Evolutionary conservation across 2,888 invertebrate species (phyloP), one percentile per base, ranked within the genome.

Genomic region (Philereme vetulata): DNA sequence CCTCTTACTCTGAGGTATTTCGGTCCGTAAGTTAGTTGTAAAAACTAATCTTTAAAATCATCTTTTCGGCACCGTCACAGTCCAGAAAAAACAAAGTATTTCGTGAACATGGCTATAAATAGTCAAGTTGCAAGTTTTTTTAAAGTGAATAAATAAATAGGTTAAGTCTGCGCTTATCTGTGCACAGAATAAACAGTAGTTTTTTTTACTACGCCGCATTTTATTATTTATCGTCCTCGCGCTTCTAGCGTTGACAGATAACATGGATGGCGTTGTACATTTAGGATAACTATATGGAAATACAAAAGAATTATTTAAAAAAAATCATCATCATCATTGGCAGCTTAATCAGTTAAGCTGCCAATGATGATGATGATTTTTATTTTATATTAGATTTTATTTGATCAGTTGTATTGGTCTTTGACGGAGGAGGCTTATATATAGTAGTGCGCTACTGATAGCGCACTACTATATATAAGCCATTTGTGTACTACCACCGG

Each of bases 141-240:
- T 43, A 36, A 8, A 49, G 11, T 52, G 51, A 59, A 53, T 52
- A 57, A 57, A 5, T 59, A 59, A 53, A 45, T 59, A 53, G 53
- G 59, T 53, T 59, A 59, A 59, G 59, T 53, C 40, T 44, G 5
- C 38, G 38, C 51, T 62, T 62, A 62, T 62, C 62, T 50, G 42
- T 8, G 36, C 50, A 50, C 54, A 55, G 57, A 44, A 34, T 58
- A 55, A 47, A 42, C 38, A 57, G 9, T 34, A 54, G 57, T 89
- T 84, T 84, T 85, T 59, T 33, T 65, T 74, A 85, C 83, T 89
- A 77, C 89, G 88, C 86, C 86, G 84, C 77, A 74, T 73, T 76
- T 72, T 70, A 74, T 72, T 82, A 68, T 69, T 85, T 68, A 86
- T 86, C 84, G 76, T 77, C 67, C 76, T 80, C 78, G 77, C 71